Evolutionary conservation across 2,797 vertebrate genomes (phyloP).

Genomic region (Triplophysa yarkandensis): DNA sequence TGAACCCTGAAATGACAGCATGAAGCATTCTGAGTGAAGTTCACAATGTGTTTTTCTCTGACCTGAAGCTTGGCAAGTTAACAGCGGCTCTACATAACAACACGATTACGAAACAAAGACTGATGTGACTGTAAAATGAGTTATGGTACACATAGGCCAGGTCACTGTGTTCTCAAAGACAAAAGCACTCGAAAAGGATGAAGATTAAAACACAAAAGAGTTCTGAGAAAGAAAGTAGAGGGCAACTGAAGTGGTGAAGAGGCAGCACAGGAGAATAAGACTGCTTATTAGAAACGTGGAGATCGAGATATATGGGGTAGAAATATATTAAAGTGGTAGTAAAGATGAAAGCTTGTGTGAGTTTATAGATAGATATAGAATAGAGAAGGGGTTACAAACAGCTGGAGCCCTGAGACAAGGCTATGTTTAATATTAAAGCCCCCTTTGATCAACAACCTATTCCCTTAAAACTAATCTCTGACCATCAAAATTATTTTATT

Average conservation of each 20-base stretch:
- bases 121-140: too few species aligned
- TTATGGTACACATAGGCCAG: background rate
- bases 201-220: constrained; percentile 35
- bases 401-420: too few species aligned
- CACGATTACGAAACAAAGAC: too few species aligned
- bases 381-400: too few species aligned
- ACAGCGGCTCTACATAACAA: background rate
- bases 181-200: constrained; percentile 3
- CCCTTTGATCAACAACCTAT: too few species aligned
- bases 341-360: background rate
- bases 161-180: background rate
- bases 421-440: too few species aligned
- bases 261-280: background rate
- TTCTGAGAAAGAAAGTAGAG: constrained; percentile 52
- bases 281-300: too few species aligned
- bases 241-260: background rate
- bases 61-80: background rate
- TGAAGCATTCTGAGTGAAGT: background rate
- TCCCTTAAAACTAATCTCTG: too few species aligned
- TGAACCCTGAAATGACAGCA: constrained; percentile 23
- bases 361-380: background rate
- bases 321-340: background rate
- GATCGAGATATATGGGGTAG: background rate
- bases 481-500: too few species aligned
- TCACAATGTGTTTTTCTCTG: background rate